Evolutionary conservation across 2,797 vertebrate species (phyloP), one percentile per base, ranked within the genome.

Genomic region (Sebastes minor): DNA sequence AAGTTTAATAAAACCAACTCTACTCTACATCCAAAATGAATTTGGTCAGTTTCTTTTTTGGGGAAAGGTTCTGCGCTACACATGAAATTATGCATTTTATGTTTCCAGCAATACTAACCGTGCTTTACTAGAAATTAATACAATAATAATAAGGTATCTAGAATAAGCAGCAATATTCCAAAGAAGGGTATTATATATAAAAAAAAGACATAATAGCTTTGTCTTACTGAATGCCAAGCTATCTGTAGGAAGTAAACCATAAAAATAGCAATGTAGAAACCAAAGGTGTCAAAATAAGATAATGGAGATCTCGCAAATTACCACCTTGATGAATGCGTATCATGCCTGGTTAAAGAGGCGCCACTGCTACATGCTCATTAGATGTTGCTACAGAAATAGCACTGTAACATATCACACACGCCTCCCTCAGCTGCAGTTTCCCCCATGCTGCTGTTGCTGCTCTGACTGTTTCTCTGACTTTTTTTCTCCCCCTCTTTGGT

Each of bases 281-380:
- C 27, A 63, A 62, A 78, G 16, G 65, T 22, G 22, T 74, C 63
- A 65, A 60, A 72, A 62, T 57, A 20, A 35, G 30, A 74, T 80
- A 76, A 33, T 49, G 9, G 14, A 65, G 71, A 42, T 82, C 13
- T 66, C 13, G 16, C 23, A 72, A 76, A 81, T 81, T 33, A 30
- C 57, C 56, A 72, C 66, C 25, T 84, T 49, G 59, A 61, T 42
- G 52, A 70, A 55, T 74, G 16, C 23, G 70, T 61, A 16, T 81
- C 49, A 8, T 72, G 56, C 32, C 56, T 4, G 3, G 42, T 69
- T 78, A 67, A 66, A 82, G 82, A 82, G 81, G 69, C 76, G 73
- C 87, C 81, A 59, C 71, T 52, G 80, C 85, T 82, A 66, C 88
- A 60, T 77, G 86, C 78, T 89, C 70, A 89, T 92, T 91, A 92